A percentile compares a stretch with the other conserved stretches of the same genome.
Conservation (phyloP, 2,888 invertebrate species). For the Ceraclea dissimilis region DNA sequence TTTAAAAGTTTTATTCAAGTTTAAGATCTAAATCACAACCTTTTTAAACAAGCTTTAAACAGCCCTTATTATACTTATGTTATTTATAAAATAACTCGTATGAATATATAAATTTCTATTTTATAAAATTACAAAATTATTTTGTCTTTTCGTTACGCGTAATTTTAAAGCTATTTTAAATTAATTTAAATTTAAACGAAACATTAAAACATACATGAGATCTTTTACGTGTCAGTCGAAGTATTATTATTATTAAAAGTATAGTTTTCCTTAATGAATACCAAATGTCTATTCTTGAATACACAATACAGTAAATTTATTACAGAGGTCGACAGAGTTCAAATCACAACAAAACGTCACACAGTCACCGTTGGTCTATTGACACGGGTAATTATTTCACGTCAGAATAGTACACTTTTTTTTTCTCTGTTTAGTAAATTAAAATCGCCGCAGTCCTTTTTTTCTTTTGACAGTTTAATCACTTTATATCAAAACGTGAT, state of each 20-base stretch:
- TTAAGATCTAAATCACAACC: constrained; percentile 10
- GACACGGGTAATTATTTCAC: no score
- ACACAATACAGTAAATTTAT: background rate
- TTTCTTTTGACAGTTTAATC: no score
- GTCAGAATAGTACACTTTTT: no score
- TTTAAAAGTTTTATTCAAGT: constrained; percentile 24
- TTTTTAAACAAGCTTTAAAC: background rate
- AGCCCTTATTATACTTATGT: background rate
- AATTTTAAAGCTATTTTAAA: background rate
- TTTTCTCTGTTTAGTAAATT: no score
- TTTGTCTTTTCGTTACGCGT: background rate
- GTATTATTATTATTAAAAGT: background rate
- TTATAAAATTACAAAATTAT: background rate
- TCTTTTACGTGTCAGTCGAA: background rate
- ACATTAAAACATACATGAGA: background rate
- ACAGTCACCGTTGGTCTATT: no score
- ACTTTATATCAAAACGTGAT: no score
- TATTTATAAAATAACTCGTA: background rate
- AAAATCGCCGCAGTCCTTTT: no score
- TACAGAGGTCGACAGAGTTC: background rate
- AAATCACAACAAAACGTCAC: background rate
- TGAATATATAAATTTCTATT: background rate
- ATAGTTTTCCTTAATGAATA: background rate
- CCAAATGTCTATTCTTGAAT: background rate
- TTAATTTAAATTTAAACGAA: background rate